phyloP scores from a whole-genome alignment of 2,113 vertebrate genomes.

The Callipepla squamata region DNA sequence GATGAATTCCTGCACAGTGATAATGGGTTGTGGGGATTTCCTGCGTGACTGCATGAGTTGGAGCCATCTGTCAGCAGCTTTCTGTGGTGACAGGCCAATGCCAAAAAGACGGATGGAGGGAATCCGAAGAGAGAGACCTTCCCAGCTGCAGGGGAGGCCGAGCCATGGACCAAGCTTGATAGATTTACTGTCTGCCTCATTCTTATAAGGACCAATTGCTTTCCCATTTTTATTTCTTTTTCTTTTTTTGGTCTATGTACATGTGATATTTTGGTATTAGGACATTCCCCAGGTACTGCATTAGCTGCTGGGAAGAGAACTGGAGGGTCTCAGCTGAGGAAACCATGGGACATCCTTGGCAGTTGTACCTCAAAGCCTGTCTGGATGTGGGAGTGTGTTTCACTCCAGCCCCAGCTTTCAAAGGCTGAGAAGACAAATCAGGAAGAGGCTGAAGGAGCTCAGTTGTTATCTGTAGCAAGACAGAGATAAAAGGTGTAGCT shows the following conservation, averaged over 20 bases:
- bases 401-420: background rate
- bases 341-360: background rate
- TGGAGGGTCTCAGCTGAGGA: background rate
- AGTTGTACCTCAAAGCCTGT: background rate
- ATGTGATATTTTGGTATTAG: slow-evolving; percentile 19
- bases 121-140: slow-evolving; percentile 65
- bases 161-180: background rate
- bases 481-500: background rate
- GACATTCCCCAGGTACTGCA: slow-evolving; percentile 8
- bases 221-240: background rate
- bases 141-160: slow-evolving; percentile 48
- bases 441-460: background rate
- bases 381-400: background rate
- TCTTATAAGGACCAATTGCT: slow-evolving; percentile 40
- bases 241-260: background rate
- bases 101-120: slow-evolving; percentile 59
- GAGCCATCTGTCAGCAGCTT: slow-evolving; percentile 50
- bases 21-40: slow-evolving; percentile 15
- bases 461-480: background rate
- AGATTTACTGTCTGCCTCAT: slow-evolving; percentile 60
- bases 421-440: background rate
- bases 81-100: slow-evolving; percentile 27
- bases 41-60: background rate
- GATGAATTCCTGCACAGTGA: slow-evolving; percentile 11
- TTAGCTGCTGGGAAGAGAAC: slow-evolving; percentile 6